Percentiles rank a stretch among this genome's conserved stretches.
These are phyloP conservation scores for Stichodactyla helianthus DNA, from an alignment of 64 coral and sea anemone species.

Conservation along the genomic window DNA sequence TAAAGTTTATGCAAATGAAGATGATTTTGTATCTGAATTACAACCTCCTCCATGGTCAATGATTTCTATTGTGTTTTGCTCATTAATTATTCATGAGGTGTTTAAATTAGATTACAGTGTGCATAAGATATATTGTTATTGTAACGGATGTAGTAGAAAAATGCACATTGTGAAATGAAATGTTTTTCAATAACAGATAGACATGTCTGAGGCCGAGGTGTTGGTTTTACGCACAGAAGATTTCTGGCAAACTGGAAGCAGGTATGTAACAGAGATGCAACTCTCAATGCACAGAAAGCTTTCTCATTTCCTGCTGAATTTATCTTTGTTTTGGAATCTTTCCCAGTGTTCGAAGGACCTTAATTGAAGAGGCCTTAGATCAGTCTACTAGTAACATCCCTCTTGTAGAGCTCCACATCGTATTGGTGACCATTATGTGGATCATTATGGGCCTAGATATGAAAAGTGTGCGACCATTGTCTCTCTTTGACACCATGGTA, in stretches of 20 bases:
- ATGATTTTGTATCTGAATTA: too few species aligned
- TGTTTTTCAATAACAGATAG: slow-evolving; percentile 16
- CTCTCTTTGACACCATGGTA: slow-evolving; percentile 87
- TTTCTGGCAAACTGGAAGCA: slow-evolving; percentile 76
- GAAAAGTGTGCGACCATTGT: slow-evolving; percentile 82
- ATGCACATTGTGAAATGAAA: too few species aligned
- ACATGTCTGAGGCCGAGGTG: slow-evolving; percentile 50
- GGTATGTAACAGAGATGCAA: slow-evolving; percentile 23
- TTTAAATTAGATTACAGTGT: too few species aligned
- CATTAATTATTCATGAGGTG: too few species aligned
- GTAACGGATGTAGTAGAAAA: background rate
- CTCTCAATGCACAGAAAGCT: background rate
- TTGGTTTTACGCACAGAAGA: slow-evolving; percentile 63
- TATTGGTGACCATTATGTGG: slow-evolving; percentile 78
- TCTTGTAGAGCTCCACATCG: slow-evolving; percentile 65
- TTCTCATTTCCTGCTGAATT: background rate
- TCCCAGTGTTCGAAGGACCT: slow-evolving; percentile 19
- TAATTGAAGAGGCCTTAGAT: slow-evolving; percentile 67
- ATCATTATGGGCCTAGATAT: slow-evolving; percentile 78
- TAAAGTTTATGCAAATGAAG: too few species aligned
- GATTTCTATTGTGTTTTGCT: too few species aligned
- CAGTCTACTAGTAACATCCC: slow-evolving; percentile 51
- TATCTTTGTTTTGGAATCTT: background rate
- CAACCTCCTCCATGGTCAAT: too few species aligned
- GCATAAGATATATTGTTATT: background rate